Evolutionary conservation across 2,888 invertebrate species (phyloP).

Genomic region (Nemotelus nigrinus): DNA sequence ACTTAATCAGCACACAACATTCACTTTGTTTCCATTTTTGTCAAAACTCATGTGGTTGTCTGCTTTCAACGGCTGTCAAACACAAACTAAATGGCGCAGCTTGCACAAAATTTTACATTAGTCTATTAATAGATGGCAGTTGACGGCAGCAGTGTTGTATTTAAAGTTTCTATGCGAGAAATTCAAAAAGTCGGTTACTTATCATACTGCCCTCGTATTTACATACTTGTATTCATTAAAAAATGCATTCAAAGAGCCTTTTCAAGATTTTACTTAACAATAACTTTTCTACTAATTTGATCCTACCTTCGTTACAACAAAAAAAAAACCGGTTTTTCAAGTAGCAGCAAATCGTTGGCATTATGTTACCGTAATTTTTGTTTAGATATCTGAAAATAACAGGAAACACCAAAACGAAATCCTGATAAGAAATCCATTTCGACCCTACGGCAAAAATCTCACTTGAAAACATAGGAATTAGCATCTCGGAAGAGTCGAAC

Average conservation of each 20-base stretch:
- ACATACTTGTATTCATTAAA: not conserved
- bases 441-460: not conserved
- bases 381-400: not conserved
- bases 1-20: not conserved
- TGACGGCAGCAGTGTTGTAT: conserved; percentile 14
- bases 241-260: too few relatives aligned
- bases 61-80: conserved; percentile 14
- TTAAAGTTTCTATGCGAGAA: not conserved
- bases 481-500: not conserved
- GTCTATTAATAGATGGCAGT: conserved; percentile 7
- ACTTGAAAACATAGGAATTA: not conserved
- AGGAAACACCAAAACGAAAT: not conserved
- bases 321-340: too few relatives aligned
- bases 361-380: too few relatives aligned
- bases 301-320: too few relatives aligned
- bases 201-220: not conserved
- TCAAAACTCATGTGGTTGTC: not conserved
- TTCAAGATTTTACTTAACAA: too few relatives aligned
- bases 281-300: too few relatives aligned
- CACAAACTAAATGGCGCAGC: conserved; percentile 16
- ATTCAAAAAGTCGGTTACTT: conserved; percentile 5
- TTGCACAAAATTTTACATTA: conserved; percentile 8
- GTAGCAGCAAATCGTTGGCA: too few relatives aligned
- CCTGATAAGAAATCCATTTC: not conserved
- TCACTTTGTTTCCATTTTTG: not conserved